Base-by-base conservation (phyloP, 2,888 invertebrate genomes). In the Leucoma salicis region DNA sequence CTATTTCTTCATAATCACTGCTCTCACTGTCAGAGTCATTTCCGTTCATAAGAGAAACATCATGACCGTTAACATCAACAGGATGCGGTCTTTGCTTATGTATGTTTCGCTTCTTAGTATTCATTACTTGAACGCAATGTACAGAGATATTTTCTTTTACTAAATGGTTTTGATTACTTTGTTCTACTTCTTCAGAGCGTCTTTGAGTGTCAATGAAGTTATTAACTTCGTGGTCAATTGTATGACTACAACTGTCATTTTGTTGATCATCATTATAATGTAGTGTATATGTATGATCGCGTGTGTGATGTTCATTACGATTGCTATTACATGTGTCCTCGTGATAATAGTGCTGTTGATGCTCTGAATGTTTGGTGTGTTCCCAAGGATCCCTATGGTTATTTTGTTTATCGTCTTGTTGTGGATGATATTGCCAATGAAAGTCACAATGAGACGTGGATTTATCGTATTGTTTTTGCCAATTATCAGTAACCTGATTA, bases 1-100 rank as follows among this genome's bases (percentile, higher is more conserved):
- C 67, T 39, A 78, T 63, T 42, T 82, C 82, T 32, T 86, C 84
- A 38, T 64, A 58, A 50, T 62, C 63, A 24, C 79, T 78, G 60
- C 70, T 70, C 31, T 84, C 84, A 21, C 59, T 57, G 27, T 76
- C 81, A 3, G 78, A 75, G 8, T 65, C 46, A 49, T 76, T 63
- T 28, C 82, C 84, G 61, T 84, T 85, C 39, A 69, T 46, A 15
- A 59, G 49, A 49, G 29, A 57, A 27, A 52, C 51, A 13, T 53
- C 45, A 18, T 46, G 42, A 31, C 41, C 39, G 32, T 54, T 51
- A 39, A 57, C 39, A 31, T 63, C 69, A 46, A 67, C 63, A 32
- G 53, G 46, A 37, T 49, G 58, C 38, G 59, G 54, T 53, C 45
- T 52, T 43, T 57, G 63, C 34, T 41, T 51, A 16, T 52, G 53